These are phyloP conservation scores for Hydrotaea diabolus DNA, from an alignment of 2,888 invertebrate species.

Conservation along the genomic window DNA sequence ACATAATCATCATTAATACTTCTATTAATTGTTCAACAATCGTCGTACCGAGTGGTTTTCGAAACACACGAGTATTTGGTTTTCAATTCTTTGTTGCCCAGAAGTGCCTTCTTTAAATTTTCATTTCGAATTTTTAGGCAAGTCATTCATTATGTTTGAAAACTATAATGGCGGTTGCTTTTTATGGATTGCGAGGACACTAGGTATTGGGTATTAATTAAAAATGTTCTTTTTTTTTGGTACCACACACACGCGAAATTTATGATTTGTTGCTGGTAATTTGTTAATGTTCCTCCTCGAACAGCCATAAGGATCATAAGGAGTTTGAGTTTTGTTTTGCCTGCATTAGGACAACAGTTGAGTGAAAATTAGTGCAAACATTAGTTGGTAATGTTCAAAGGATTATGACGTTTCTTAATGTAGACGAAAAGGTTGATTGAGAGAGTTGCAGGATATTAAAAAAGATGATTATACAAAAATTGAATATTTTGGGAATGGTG, in stretches of 20 bases:
- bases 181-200: background rate
- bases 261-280: background rate
- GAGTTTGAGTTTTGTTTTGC: background rate
- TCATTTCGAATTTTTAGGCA: conserved; percentile 3
- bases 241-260: no score
- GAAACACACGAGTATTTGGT: background rate
- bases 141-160: conserved; percentile 37
- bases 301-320: background rate
- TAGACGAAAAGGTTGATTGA: no score
- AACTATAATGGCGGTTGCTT: no score
- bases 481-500: no score
- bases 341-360: background rate
- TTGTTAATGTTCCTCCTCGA: background rate
- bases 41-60: conserved; percentile 2
- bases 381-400: background rate
- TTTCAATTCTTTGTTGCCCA: background rate
- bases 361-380: background rate
- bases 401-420: background rate
- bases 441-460: no score
- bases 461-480: no score
- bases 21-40: conserved; percentile 37
- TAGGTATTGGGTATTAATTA: conserved; percentile 18
- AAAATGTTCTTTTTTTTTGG: background rate
- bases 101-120: conserved; percentile 7
- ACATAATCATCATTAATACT: conserved; percentile 39